Evolutionary conservation across 2,113 vertebrate species (phyloP).

Genomic region (Podocnemis expansa): DNA sequence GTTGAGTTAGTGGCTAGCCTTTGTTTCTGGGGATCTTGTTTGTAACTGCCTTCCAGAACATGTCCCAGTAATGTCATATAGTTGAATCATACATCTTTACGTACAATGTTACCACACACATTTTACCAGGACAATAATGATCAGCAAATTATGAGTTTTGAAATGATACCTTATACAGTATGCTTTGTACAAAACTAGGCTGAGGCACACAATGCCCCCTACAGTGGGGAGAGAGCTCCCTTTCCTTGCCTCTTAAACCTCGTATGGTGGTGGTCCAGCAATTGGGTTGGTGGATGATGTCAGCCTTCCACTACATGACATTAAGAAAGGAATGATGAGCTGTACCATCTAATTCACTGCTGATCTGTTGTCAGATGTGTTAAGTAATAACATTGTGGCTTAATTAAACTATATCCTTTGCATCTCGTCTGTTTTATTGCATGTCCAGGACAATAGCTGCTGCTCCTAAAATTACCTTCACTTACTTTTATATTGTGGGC

Average conservation of each 20-base stretch:
- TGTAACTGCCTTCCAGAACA: no score
- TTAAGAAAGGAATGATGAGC: no score
- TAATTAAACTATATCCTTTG: not conserved
- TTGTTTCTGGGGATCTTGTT: no score
- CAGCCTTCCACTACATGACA: no score
- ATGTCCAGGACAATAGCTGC: not conserved
- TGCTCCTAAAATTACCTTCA: slow-evolving; percentile 1
- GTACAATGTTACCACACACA: no score
- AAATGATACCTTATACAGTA: no score
- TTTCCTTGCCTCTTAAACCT: not conserved
- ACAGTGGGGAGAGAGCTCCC: not conserved
- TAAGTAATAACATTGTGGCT: not conserved
- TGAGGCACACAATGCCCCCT: not conserved
- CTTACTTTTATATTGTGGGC: not conserved
- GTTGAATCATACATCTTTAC: no score
- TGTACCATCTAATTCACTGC: not conserved
- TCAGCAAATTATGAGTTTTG: no score
- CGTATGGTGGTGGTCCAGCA: not conserved
- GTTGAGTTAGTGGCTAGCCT: no score
- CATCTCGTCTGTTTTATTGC: not conserved
- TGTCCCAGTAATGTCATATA: no score
- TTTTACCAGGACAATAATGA: no score
- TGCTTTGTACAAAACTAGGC: not conserved
- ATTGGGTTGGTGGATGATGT: no score
- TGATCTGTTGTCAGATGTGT: not conserved